These are phyloP conservation scores for Lagopus muta DNA, from an alignment of 2,113 vertebrate species.

Conservation along the genomic window DNA sequence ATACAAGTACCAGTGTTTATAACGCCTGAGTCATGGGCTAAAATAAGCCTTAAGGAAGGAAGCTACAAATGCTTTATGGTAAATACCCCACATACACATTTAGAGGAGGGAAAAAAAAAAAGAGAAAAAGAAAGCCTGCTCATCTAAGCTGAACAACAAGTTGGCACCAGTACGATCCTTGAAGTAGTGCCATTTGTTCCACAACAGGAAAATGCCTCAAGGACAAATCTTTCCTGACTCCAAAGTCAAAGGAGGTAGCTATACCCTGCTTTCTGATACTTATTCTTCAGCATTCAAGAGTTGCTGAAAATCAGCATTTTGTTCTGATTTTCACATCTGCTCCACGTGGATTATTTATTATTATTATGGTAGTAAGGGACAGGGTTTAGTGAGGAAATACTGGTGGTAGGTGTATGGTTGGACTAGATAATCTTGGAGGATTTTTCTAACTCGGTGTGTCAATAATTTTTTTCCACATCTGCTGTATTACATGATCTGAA, in stretches of 20 bases:
- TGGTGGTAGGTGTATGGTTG: too few species aligned
- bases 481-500: not conserved
- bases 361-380: too few species aligned
- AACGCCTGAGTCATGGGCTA: conserved; percentile 9
- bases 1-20: conserved; percentile 21
- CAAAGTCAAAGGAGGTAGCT: not conserved
- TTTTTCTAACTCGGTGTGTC: too few species aligned
- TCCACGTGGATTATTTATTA: not conserved
- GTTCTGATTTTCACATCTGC: not conserved
- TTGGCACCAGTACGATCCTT: not conserved
- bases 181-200: not conserved
- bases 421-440: too few species aligned
- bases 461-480: not conserved
- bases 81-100: not conserved
- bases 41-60: conserved; percentile 56
- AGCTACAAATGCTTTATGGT: not conserved
- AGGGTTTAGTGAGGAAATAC: too few species aligned
- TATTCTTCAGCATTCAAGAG: not conserved
- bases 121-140: not conserved
- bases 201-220: not conserved
- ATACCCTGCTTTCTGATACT: not conserved
- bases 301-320: not conserved
- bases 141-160: not conserved
- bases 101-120: not conserved
- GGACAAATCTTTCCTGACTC: not conserved